Evolutionary conservation across 2,113 vertebrate genomes (phyloP), one percentile per base, ranked within the genome.

Genomic region (Solea solea): DNA sequence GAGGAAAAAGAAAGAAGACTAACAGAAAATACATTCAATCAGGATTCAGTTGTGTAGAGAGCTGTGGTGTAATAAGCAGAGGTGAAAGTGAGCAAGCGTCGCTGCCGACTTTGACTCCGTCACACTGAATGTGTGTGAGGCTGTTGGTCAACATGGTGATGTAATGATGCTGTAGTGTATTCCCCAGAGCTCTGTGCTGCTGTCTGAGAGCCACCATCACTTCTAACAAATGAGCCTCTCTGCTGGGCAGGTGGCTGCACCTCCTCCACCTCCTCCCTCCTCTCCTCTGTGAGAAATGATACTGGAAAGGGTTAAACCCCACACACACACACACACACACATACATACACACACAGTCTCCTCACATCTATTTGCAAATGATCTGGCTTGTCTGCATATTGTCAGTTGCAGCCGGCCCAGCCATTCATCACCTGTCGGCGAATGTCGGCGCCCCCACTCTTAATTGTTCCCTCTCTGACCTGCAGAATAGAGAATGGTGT

Each of bases 361-460:
- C 77, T 87, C 15, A 85, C 91, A 94, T 93, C 94, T 92, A 95
- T 95, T 95, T 96, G 95, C 94, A 96, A 96, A 95, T 95, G 93
- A 93, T 95, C 94, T 94, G 93, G 93, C 94, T 95, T 95, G 94
- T 96, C 95, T 95, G 95, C 95, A 95, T 96, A 95, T 95, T 96
- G 95, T 95, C 95, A 95, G 92, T 90, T 76, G 91, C 93, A 80
- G 94, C 86, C 92, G 89, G 92, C 94, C 90, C 80, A 90, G 91
- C 93, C 95, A 96, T 96, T 96, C 95, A 96, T 96, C 96, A 96
- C 93, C 91, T 93, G 93, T 93, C 93, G 84, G 91, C 80, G 74
- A 64, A 92, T 92, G 86, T 85, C 91, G 86, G 91, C 86, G 88
- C 94, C 93, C 93, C 94, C 92, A 92, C 91, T 90, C 90, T 94